A percentile compares a stretch with the other conserved stretches of the same genome.
phyloP scores from a whole-genome alignment of 2,888 invertebrate species.

The Shargacucullia verbasci region DNA sequence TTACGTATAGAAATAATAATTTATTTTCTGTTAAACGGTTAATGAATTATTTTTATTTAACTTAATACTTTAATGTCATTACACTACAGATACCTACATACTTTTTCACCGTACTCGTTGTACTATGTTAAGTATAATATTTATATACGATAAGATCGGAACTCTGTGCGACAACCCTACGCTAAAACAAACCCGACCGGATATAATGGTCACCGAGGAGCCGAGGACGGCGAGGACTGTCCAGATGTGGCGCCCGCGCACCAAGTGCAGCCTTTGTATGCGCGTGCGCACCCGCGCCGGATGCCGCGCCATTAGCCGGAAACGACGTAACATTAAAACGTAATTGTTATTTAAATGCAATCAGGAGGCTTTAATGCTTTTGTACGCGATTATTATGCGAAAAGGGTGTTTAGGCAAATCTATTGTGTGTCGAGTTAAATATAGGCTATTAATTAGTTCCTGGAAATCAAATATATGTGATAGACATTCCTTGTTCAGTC shows the following conservation, averaged over 20 bases:
- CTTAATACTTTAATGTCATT: too few relatives aligned
- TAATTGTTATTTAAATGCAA: conserved; percentile 81
- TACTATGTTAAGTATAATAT: too few relatives aligned
- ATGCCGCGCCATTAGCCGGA: conserved; percentile 73
- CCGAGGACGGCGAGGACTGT: conserved; percentile 37
- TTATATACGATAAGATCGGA: background rate
- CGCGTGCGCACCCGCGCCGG: conserved; percentile 72
- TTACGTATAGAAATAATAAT: too few relatives aligned
- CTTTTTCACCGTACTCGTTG: too few relatives aligned
- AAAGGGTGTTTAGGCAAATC: conserved; percentile 46
- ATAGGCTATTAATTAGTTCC: conserved; percentile 15
- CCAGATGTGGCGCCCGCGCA: conserved; percentile 74
- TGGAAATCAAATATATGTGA: conserved; percentile 5
- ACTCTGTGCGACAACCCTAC: conserved; percentile 33
- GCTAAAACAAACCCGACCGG: conserved; percentile 46
- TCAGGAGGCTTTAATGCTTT: conserved; percentile 56
- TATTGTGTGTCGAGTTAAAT: conserved; percentile 30
- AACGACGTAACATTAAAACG: conserved; percentile 72
- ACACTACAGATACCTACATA: too few relatives aligned
- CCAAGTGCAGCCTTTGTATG: conserved; percentile 72
- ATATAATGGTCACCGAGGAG: conserved; percentile 51
- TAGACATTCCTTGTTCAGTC: conserved; percentile 11
- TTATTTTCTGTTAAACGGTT: too few relatives aligned
- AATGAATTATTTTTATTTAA: too few relatives aligned
- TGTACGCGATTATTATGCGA: conserved; percentile 48